Conservation (phyloP, 2,113 vertebrate species). For the Stigmatopora argus region DNA sequence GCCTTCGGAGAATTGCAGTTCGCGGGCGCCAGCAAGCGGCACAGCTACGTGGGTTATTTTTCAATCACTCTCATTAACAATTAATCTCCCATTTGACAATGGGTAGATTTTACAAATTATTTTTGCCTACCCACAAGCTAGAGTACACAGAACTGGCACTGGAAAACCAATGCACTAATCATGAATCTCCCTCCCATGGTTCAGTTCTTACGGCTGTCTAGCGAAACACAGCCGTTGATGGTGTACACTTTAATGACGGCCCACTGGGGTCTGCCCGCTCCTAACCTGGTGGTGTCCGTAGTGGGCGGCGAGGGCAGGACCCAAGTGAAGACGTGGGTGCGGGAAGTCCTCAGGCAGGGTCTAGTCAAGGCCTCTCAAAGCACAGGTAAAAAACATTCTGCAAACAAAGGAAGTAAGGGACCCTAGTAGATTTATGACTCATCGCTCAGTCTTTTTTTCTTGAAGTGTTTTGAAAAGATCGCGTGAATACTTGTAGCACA, state of each 20-base stretch:
- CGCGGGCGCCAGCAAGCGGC: slow-evolving; percentile 67
- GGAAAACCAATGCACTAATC: background rate
- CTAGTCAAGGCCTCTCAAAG: slow-evolving; percentile 85
- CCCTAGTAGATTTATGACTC: background rate
- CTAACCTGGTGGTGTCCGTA: slow-evolving; percentile 85
- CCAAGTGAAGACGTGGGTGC: slow-evolving; percentile 79
- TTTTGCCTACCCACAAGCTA: background rate
- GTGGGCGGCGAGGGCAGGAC: slow-evolving; percentile 73
- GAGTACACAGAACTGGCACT: background rate
- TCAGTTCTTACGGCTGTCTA: slow-evolving; percentile 83
- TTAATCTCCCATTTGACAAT: background rate
- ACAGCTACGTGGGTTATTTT: slow-evolving; percentile 73
- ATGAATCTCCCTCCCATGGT: background rate
- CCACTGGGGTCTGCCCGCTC: slow-evolving; percentile 75
- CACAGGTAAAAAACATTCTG: slow-evolving; percentile 69
- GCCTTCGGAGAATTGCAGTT: slow-evolving; percentile 83
- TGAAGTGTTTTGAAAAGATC: background rate
- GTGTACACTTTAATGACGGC: slow-evolving; percentile 75
- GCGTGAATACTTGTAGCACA: background rate
- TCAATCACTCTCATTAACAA: background rate
- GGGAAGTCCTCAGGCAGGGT: slow-evolving; percentile 80
- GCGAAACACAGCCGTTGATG: slow-evolving; percentile 67
- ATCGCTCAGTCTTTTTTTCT: background rate
- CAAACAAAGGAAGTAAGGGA: background rate
- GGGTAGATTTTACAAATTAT: background rate